Evolutionary conservation across 2,113 vertebrate genomes (phyloP).

Genomic region (Prolemur simus): DNA sequence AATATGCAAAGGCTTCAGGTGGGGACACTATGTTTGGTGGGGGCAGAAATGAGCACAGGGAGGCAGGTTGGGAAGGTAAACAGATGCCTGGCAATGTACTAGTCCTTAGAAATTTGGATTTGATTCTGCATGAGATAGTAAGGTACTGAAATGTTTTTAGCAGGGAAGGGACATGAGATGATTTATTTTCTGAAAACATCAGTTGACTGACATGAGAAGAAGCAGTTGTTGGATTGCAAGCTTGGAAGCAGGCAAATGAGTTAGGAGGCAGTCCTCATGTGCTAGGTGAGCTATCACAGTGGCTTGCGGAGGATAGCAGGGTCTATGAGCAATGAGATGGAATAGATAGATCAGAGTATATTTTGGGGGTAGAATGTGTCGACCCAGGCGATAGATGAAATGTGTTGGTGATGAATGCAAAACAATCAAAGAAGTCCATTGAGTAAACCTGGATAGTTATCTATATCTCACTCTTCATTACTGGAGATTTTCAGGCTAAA

Average conservation of each 20-base stretch:
- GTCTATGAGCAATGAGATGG: neutral
- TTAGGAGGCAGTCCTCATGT: too few relatives aligned
- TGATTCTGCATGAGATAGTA: neutral
- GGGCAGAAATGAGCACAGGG: neutral
- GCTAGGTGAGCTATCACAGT: fast-evolving
- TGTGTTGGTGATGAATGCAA: neutral
- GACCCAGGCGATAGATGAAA: neutral
- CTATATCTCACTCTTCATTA: neutral
- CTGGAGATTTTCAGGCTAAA: neutral
- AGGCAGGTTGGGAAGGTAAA: neutral
- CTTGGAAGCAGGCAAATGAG: neutral
- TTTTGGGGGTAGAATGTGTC: neutral
- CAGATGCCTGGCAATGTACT: neutral
- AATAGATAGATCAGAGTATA: neutral
- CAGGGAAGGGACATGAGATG: neutral
- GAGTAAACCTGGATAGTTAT: neutral
- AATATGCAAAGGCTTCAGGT: neutral
- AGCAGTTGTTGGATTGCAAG: neutral
- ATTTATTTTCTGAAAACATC: neutral
- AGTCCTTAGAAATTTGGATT: neutral
- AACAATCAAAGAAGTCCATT: neutral
- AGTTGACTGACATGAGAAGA: neutral
- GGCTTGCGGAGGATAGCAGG: fast-evolving
- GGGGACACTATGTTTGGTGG: neutral
- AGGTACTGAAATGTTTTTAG: neutral